A percentile compares a stretch with the other conserved stretches of the same genome.
Evolutionary conservation across 1,140 invertebrate genomes (phyloP).

Genomic region (Globodera ellingtonae): DNA sequence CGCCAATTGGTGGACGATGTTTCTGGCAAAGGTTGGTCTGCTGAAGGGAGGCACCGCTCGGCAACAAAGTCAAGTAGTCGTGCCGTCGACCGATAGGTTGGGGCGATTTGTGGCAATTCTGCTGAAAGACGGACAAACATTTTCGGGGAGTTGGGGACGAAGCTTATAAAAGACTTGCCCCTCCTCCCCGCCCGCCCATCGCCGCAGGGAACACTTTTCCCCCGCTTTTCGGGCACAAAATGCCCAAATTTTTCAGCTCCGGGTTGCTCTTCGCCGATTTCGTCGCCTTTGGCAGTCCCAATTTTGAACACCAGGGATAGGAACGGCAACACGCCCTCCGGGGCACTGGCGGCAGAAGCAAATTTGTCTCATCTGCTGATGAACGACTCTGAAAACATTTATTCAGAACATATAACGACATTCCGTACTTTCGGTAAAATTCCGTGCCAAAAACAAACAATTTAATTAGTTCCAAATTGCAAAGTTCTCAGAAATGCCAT

Average conservation of each 20-base stretch:
- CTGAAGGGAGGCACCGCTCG: not conserved
- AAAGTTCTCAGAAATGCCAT: too few species aligned
- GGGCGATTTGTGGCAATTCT: not conserved
- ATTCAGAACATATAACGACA: too few species aligned
- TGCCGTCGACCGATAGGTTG: conserved; percentile 8
- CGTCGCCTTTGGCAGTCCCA: not conserved
- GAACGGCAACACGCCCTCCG: not conserved
- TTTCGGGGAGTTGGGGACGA: not conserved
- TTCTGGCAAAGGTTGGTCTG: not conserved
- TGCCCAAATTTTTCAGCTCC: not conserved
- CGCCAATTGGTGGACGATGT: not conserved
- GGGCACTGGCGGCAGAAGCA: not conserved
- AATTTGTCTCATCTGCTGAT: not conserved
- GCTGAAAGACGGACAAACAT: not conserved
- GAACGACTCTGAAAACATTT: too few species aligned
- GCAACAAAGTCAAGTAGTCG: conserved; percentile 12
- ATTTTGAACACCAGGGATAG: not conserved
- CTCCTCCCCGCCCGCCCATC: not conserved
- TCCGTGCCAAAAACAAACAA: too few species aligned
- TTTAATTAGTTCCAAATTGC: too few species aligned
- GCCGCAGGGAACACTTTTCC: not conserved
- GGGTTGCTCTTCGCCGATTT: conserved; percentile 10
- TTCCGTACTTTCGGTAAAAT: too few species aligned
- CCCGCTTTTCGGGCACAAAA: not conserved
- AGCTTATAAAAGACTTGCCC: not conserved